Evolutionary conservation across 2,888 invertebrate genomes (phyloP).

Genomic region (Protonemura montana): DNA sequence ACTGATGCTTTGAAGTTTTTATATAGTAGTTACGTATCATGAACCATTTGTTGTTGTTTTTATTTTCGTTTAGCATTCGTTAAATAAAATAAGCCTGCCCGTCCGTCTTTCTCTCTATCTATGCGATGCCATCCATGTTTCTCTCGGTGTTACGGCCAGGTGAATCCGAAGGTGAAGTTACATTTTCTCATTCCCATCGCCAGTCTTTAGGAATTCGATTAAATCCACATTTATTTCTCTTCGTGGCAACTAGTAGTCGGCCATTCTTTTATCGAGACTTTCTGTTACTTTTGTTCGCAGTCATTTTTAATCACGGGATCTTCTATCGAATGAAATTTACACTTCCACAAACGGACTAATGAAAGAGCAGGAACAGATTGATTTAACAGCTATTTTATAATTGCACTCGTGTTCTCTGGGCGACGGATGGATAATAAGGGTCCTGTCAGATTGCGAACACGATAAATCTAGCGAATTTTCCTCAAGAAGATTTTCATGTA

Average conservation of each 20-base stretch:
- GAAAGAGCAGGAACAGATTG: background rate
- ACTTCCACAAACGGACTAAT: slow-evolving; percentile 21
- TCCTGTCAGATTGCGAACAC: background rate
- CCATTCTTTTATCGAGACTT: background rate
- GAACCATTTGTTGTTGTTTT: slow-evolving; percentile 29
- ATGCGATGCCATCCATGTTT: background rate
- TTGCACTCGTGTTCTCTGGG: background rate
- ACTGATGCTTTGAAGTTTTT: background rate
- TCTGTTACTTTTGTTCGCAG: background rate
- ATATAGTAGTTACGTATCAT: background rate
- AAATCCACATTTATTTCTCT: slow-evolving; percentile 2
- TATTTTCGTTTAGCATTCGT: slow-evolving; percentile 30
- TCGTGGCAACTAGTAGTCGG: background rate
- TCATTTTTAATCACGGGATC: background rate
- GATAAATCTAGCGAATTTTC: background rate
- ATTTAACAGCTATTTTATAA: slow-evolving; percentile 25
- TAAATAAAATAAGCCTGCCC: slow-evolving; percentile 19
- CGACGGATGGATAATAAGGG: background rate
- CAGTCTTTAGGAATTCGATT: slow-evolving; percentile 10
- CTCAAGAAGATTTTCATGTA: background rate
- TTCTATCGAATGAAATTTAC: background rate
- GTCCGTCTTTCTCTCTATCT: slow-evolving; percentile 16
- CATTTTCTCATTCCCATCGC: slow-evolving; percentile 14
- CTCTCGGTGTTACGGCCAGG: background rate
- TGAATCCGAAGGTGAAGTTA: slow-evolving; percentile 19